These are phyloP conservation scores for Zosterops borbonicus DNA, from an alignment of 2,113 vertebrate genomes.

Conservation along the genomic window DNA sequence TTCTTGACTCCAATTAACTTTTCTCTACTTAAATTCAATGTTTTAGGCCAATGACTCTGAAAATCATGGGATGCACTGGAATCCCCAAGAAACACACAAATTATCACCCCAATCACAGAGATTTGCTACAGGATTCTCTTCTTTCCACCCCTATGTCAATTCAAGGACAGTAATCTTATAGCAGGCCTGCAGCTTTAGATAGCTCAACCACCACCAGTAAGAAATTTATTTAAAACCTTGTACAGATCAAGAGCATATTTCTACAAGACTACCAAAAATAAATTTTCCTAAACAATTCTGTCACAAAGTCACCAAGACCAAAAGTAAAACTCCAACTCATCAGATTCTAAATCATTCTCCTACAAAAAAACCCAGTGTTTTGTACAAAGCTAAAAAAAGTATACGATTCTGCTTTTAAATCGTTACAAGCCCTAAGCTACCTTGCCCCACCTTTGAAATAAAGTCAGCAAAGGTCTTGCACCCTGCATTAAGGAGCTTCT, in stretches of 20 bases:
- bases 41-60: background rate
- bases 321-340: background rate
- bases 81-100: background rate
- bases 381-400: background rate
- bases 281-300: background rate
- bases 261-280: background rate
- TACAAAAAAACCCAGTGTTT: accelerated
- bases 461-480: background rate
- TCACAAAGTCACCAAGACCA: background rate
- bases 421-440: background rate
- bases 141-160: background rate
- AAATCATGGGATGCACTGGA: background rate
- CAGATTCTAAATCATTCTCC: background rate
- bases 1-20: background rate
- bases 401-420: background rate
- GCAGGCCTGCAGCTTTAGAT: background rate
- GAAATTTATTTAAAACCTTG: background rate
- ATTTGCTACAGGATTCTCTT: background rate
- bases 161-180: background rate
- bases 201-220: background rate
- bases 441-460: background rate
- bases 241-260: background rate
- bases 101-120: background rate
- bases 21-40: background rate
- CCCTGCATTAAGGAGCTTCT: background rate